Base-by-base conservation (phyloP, 1,140 invertebrate species). In the Drosophila sp. region DNA sequence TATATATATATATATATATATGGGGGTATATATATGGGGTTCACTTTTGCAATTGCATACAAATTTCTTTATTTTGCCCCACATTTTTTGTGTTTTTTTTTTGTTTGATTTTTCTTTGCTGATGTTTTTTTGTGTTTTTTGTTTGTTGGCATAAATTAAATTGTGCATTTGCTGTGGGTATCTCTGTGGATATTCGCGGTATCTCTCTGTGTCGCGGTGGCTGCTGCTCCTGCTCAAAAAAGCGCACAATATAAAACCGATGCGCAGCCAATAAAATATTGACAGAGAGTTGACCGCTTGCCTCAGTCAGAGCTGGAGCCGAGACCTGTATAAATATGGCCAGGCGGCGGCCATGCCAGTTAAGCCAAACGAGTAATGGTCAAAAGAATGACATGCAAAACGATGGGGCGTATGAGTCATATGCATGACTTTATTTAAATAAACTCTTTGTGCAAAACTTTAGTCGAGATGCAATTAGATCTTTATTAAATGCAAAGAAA, bases 201-300 rank as follows among this genome's bases (percentile, higher is more conserved):
- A 61, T 62, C 41, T 63, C 50, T 63, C 50, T 54, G 72, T 23
- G 25, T 63, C 41, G 27, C 6, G 40, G n/a, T 17, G 2, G n/a
- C 60, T 40, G 54, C 40, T 41, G 3, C 27, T 5, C 55, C 38
- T 33, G 55, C 38, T 33, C 44, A 38, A 32, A 64, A 32, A 54
- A 1, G 58, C 41, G 44, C 58, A 58, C 55, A 66, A 81, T 64
- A 60, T 57, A 72, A 76, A 70, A 76, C 32, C 55, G 41, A 69
- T 62, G 58, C 41, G 47, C 25, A 44, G 29, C 58, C 79, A 77
- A 77, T 81, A 76, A 78, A 76, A 82, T 79, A 82, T 85, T 85
- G 75, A 81, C 58, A 71, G 70, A 67, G 67, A 67, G 67, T 57
- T 74, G 63, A 72, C 72, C 70, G 60, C 17, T 47, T 23, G 23